phyloP scores from a whole-genome alignment of 1,140 invertebrate genomes.

The Drosophila grimshawi region DNA sequence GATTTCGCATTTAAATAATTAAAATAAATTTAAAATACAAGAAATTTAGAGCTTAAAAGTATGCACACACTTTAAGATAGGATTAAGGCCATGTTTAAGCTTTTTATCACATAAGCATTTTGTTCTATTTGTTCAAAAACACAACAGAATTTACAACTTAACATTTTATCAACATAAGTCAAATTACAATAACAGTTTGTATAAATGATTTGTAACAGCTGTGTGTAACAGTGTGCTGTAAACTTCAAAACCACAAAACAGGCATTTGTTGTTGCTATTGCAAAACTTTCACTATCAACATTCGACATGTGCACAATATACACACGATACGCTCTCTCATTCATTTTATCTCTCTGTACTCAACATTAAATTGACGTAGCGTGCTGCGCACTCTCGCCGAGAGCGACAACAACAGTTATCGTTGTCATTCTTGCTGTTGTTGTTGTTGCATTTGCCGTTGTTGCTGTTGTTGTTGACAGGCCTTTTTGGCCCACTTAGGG shows the following conservation, averaged over 20 bases:
- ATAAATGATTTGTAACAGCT: slow-evolving; percentile 5
- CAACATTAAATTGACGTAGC: not conserved
- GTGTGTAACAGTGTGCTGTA: slow-evolving; percentile 54
- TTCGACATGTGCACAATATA: slow-evolving; percentile 41
- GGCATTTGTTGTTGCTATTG: slow-evolving; percentile 41
- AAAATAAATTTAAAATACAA: no score
- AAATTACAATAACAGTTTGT: not conserved
- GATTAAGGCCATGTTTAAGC: no score
- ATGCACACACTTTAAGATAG: no score
- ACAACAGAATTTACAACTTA: no score
- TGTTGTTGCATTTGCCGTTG: not conserved
- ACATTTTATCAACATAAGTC: no score
- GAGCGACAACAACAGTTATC: slow-evolving; percentile 10
- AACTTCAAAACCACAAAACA: slow-evolving; percentile 66
- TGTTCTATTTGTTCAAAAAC: no score
- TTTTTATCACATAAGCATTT: no score
- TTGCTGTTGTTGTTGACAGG: slow-evolving; percentile 43
- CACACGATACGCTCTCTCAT: slow-evolving; percentile 9
- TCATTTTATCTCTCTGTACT: slow-evolving; percentile 10
- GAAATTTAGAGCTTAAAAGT: no score
- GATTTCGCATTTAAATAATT: no score
- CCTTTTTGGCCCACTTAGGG: slow-evolving; percentile 70
- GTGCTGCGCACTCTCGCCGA: slow-evolving; percentile 53
- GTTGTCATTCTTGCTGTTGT: slow-evolving; percentile 20
- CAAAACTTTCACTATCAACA: slow-evolving; percentile 73